Conservation (phyloP, 1,140 invertebrate species). For the Bemisia tabaci region DNA sequence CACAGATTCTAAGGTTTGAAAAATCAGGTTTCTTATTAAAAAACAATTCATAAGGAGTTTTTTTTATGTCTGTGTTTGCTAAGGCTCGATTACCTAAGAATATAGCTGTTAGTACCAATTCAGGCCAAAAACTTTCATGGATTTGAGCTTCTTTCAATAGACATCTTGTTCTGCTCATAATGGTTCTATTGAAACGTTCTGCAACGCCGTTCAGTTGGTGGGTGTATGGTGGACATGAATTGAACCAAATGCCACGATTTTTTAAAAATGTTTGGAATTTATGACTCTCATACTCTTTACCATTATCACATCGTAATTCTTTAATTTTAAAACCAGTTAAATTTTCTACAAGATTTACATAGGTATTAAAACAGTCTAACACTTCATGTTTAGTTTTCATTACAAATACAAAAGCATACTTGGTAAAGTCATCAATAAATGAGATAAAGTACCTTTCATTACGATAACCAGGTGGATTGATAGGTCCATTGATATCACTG, state of each 20-base stretch:
- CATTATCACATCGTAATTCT: constrained; percentile 18
- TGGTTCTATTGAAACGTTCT: no score
- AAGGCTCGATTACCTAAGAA: constrained; percentile 12
- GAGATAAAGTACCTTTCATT: constrained; percentile 9
- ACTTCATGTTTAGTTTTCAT: constrained; percentile 12
- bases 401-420: constrained; percentile 9
- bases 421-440: constrained; percentile 16
- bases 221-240: constrained; percentile 24
- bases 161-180: constrained; percentile 22
- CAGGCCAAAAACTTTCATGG: constrained; percentile 12
- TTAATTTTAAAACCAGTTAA: constrained; percentile 8
- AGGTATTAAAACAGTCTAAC: constrained; percentile 8
- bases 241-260: constrained; percentile 25
- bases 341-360: constrained; percentile 10
- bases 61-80: constrained; percentile 7
- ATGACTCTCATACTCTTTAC: constrained; percentile 15
- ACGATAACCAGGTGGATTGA: background rate
- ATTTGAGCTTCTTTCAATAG: constrained; percentile 7
- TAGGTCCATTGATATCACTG: constrained; percentile 10
- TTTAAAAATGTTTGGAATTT: constrained; percentile 12
- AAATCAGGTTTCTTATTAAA: no score
- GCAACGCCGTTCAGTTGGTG: constrained; percentile 30
- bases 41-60: constrained; percentile 20
- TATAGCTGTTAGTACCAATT: constrained; percentile 13
- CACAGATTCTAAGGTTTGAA: no score